phyloP scores from a whole-genome alignment of 2,888 invertebrate species.

The Ophion ventricosus region DNA sequence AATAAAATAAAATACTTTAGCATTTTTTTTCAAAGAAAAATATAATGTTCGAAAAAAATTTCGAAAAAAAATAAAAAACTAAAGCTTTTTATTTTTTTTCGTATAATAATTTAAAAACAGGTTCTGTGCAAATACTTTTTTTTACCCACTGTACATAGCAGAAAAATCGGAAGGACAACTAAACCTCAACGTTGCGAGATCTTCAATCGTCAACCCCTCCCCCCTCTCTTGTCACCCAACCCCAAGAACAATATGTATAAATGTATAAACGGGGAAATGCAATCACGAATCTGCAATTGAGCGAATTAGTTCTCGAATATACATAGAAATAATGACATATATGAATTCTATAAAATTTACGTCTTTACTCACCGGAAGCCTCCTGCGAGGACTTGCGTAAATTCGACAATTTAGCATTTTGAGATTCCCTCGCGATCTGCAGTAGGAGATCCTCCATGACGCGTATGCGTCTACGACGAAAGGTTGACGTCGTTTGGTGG shows the following conservation, averaged over 20 bases:
- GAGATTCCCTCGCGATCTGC: conserved; percentile 93
- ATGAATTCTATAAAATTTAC: too few relatives aligned
- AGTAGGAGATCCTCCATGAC: conserved; percentile 94
- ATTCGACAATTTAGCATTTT: conserved; percentile 89
- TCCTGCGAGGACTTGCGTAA: conserved; percentile 93
- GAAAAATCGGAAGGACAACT: neutral
- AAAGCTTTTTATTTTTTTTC: too few relatives aligned
- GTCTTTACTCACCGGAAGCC: conserved; percentile 89
- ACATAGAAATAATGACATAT: neutral
- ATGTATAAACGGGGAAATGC: conserved; percentile 8
- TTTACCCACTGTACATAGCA: too few relatives aligned
- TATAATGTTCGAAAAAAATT: too few relatives aligned
- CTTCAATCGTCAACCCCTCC: neutral
- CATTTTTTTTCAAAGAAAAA: too few relatives aligned
- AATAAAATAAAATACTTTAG: too few relatives aligned
- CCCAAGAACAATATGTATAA: conserved; percentile 14
- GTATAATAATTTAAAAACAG: too few relatives aligned
- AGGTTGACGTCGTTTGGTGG: conserved; percentile 32
- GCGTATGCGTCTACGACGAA: conserved; percentile 69
- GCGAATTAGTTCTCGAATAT: neutral
- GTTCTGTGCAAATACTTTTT: too few relatives aligned
- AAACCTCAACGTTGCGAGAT: neutral
- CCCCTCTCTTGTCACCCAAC: too few relatives aligned
- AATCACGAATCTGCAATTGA: neutral
- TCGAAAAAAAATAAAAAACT: too few relatives aligned